Conservation (phyloP, 2,888 invertebrate species). For the Oxycera nigricornis region DNA sequence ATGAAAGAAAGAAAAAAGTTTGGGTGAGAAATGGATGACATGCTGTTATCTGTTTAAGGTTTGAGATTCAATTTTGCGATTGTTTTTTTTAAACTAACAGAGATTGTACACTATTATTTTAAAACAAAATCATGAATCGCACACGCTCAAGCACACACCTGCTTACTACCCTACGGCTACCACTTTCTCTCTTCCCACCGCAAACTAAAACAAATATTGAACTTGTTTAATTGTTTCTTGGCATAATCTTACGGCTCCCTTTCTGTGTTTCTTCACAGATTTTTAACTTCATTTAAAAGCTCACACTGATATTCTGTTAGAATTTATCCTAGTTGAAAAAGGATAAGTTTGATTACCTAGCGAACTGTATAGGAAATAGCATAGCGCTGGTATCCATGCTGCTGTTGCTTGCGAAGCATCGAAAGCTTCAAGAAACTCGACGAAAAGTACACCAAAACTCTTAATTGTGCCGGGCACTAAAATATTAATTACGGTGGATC, state of each 20-base stretch:
- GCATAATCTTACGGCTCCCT: background rate
- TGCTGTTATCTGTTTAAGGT: slow-evolving; percentile 39
- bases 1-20: slow-evolving; percentile 39
- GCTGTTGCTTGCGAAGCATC: slow-evolving; percentile 75
- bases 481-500: slow-evolving; percentile 82
- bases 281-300: background rate
- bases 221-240: no score
- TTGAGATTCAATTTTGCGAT: slow-evolving; percentile 33
- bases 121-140: slow-evolving; percentile 22
- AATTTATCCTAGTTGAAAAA: no score
- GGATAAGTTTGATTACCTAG: slow-evolving; percentile 69
- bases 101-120: background rate
- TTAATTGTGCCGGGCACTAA: slow-evolving; percentile 87
- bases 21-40: slow-evolving; percentile 44
- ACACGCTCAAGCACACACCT: slow-evolving; percentile 5
- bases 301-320: no score
- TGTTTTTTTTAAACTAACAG: slow-evolving; percentile 24
- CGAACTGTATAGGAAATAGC: slow-evolving; percentile 88
- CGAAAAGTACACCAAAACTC: slow-evolving; percentile 84
- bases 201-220: slow-evolving; percentile 24
- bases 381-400: slow-evolving; percentile 85
- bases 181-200: background rate
- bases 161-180: background rate
- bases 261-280: background rate
- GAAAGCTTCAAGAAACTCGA: slow-evolving; percentile 83